These are phyloP conservation scores for Balanococcus diminutus DNA, from an alignment of 2,888 invertebrate species.

Conservation along the genomic window DNA sequence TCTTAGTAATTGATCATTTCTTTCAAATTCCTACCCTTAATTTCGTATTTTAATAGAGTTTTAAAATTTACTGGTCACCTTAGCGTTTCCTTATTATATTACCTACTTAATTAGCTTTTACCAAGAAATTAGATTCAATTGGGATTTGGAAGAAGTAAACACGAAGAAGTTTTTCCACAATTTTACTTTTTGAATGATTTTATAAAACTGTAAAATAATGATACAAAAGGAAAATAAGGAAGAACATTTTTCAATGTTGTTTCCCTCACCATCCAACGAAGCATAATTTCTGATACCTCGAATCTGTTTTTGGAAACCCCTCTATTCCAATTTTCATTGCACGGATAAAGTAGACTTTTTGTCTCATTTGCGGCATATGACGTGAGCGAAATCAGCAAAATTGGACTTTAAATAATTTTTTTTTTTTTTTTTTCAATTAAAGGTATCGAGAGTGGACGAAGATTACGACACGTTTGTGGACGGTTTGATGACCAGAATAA, in stretches of 20 bases:
- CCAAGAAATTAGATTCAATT: neutral
- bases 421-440: conserved; percentile 40
- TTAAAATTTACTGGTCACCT: neutral
- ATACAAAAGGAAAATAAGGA: too few species aligned
- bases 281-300: neutral
- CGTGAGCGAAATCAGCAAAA: neutral
- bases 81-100: neutral
- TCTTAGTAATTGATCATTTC: conserved; percentile 25
- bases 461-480: conserved; percentile 85
- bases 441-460: conserved; percentile 78
- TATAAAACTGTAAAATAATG: neutral
- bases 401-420: neutral
- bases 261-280: neutral
- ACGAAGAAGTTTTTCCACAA: neutral
- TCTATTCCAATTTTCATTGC: neutral
- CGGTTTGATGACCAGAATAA: conserved; percentile 80
- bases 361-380: neutral
- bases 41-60: neutral
- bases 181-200: neutral
- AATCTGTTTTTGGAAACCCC: neutral
- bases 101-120: neutral
- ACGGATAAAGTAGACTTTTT: neutral
- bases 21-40: neutral
- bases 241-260: too few species aligned
- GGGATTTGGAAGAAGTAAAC: neutral